Conservation (phyloP, 2,888 invertebrate species). For the Syritta pipiens region DNA sequence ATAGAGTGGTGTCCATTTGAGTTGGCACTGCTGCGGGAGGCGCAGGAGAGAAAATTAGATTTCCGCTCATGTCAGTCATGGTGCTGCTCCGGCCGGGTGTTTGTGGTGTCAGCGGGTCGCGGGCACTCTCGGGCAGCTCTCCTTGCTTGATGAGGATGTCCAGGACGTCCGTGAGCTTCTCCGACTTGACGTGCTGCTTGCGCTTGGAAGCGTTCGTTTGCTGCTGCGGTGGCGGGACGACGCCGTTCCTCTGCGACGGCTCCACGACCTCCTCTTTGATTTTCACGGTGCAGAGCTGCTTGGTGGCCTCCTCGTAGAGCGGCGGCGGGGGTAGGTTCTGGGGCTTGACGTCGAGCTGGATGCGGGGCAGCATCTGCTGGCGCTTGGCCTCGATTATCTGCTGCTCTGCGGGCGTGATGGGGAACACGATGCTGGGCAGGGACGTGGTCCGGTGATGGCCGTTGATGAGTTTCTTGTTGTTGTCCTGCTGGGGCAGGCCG, state of each 20-base stretch:
- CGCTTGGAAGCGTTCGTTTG: constrained; percentile 56
- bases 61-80: constrained; percentile 72
- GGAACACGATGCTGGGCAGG: constrained; percentile 82
- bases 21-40: constrained; percentile 68
- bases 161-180: constrained; percentile 85
- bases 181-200: constrained; percentile 75
- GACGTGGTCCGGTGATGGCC: constrained; percentile 81
- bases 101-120: constrained; percentile 79
- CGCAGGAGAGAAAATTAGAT: constrained; percentile 70
- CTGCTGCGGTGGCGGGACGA: constrained; percentile 33
- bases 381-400: constrained; percentile 72
- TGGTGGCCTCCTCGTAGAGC: constrained; percentile 86
- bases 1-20: constrained; percentile 72
- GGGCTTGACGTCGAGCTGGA: constrained; percentile 79
- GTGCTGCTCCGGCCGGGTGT: constrained; percentile 73
- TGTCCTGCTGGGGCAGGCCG: constrained; percentile 80
- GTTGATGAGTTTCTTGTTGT: constrained; percentile 79
- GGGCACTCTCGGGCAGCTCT: constrained; percentile 90
- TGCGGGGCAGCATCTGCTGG: constrained; percentile 64
- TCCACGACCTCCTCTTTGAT: constrained; percentile 74
- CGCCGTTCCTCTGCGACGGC: constrained; percentile 34
- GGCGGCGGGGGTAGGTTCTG: constrained; percentile 81
- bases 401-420: constrained; percentile 74
- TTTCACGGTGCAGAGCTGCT: constrained; percentile 79
- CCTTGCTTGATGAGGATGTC: constrained; percentile 96